phyloP scores from a whole-genome alignment of 2,113 vertebrate genomes.

The Limanda limanda region DNA sequence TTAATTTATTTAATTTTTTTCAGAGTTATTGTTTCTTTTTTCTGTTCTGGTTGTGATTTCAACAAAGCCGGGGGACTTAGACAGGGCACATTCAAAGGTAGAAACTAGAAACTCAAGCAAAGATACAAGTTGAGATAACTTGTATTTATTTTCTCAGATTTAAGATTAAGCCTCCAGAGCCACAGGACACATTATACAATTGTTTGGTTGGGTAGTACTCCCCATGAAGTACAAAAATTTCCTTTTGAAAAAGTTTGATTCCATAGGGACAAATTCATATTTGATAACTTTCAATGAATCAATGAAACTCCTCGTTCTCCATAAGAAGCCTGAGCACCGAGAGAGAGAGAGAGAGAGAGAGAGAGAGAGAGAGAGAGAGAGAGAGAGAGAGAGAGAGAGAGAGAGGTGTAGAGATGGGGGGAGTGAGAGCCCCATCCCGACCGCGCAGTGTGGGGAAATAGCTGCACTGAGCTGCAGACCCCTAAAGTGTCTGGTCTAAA shows the following conservation, averaged over 20 bases:
- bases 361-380: background rate
- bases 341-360: background rate
- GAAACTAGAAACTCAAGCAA: too few relatives aligned
- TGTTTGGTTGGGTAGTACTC: background rate
- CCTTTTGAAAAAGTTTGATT: background rate
- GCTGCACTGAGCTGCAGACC: constrained; percentile 32
- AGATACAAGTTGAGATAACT: too few relatives aligned
- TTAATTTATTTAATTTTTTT: background rate
- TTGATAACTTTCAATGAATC: too few relatives aligned
- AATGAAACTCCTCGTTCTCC: too few relatives aligned
- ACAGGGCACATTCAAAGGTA: background rate
- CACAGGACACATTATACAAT: background rate
- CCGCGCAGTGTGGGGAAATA: constrained; percentile 22
- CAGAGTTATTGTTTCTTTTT: background rate
- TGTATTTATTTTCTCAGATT: too few relatives aligned
- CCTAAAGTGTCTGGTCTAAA: constrained; percentile 61
- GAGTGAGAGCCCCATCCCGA: background rate
- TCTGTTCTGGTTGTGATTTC: too few relatives aligned
- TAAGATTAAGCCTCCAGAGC: background rate
- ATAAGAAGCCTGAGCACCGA: background rate
- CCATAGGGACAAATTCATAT: background rate
- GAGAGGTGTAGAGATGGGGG: background rate
- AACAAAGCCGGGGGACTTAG: background rate
- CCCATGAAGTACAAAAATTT: background rate
- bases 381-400: background rate